Conservation (phyloP, 2,113 vertebrate genomes). For the Melanotaenia duboulayi region DNA sequence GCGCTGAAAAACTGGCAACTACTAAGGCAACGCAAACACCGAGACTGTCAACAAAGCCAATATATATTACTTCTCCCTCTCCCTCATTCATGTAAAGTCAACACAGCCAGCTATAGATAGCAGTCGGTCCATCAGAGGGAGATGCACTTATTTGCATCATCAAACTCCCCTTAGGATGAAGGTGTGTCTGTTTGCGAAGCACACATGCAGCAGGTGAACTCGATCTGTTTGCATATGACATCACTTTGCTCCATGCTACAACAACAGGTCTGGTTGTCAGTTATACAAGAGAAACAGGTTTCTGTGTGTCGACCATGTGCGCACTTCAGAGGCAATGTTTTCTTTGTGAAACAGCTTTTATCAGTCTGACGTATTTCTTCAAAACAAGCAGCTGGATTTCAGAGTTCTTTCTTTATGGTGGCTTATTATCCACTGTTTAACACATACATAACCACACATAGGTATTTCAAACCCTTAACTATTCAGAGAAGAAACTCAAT, state of each 20-base stretch:
- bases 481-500: constrained; percentile 48
- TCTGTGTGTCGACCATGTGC: constrained; percentile 32
- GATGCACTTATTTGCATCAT: constrained; percentile 31
- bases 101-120: constrained; percentile 23
- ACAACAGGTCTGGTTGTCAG: constrained; percentile 40
- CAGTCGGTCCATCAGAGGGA: not conserved
- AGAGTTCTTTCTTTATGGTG: constrained; percentile 24
- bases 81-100: constrained; percentile 55
- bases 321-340: constrained; percentile 40
- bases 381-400: constrained; percentile 10
- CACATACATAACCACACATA: constrained; percentile 20
- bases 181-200: constrained; percentile 31
- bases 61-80: constrained; percentile 35
- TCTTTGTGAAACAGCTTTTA: constrained; percentile 44
- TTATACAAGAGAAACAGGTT: constrained; percentile 63
- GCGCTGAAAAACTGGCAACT: constrained; percentile 3
- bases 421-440: constrained; percentile 28
- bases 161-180: constrained; percentile 14
- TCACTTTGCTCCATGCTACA: constrained; percentile 29
- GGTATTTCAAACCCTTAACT: constrained; percentile 14
- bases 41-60: constrained; percentile 25
- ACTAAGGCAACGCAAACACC: constrained; percentile 49
- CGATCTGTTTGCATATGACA: constrained; percentile 42
- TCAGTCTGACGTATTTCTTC: constrained; percentile 23
- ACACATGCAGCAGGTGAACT: constrained; percentile 31